Base-by-base conservation (phyloP, 2,888 invertebrate species). In the Diplazon laetatorius region DNA sequence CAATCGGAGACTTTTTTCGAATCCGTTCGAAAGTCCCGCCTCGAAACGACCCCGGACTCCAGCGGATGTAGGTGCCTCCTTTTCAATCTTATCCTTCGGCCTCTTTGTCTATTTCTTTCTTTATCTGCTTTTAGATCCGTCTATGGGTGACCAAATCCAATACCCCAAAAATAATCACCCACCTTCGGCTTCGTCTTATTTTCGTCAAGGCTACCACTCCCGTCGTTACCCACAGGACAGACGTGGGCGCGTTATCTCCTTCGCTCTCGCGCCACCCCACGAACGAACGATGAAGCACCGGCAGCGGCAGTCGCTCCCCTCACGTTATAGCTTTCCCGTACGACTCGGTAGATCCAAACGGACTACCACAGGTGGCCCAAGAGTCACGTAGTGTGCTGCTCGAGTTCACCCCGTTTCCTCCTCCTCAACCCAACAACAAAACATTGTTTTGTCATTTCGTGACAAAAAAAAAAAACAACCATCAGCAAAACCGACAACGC, bases 321-420 rank as follows among this genome's bases (percentile, higher is more conserved):
- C 52, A 22, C 60, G 22, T n/a, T n/a, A 37, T 37, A n/a, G 62
- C 46, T 46, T 60, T 60, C 60, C 42, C 44, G 60, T 62, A 25
- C 4, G 30, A 62, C 44, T 44, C 44, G 62, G 62, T 30, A 30
- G 62, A 44, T 10, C n/a, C n/a, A 20, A 25, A 37, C 20, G 22
- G 52, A 20, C 52, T 52, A 66, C 65, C 52, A 66, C 65, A 66
- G 65, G 65, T 66, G 65, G 65, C 65, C 22, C 35, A n/a, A 14
- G 52, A 52, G 35, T 55, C 55, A 30, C 65, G 39, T 50, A 37
- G 62, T 16, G 39, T 52, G 65, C 65, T 55, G 22, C 46, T 39
- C 42, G 22, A 39, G 39, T 10, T 9, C 22, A 12, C 37, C 14
- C 39, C 22, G 39, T 30, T 14, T 62, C 44, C 25, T 18, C 35